These are phyloP conservation scores for Psococerastis gibbosa DNA, from an alignment of 2,888 invertebrate genomes.

Conservation along the genomic window DNA sequence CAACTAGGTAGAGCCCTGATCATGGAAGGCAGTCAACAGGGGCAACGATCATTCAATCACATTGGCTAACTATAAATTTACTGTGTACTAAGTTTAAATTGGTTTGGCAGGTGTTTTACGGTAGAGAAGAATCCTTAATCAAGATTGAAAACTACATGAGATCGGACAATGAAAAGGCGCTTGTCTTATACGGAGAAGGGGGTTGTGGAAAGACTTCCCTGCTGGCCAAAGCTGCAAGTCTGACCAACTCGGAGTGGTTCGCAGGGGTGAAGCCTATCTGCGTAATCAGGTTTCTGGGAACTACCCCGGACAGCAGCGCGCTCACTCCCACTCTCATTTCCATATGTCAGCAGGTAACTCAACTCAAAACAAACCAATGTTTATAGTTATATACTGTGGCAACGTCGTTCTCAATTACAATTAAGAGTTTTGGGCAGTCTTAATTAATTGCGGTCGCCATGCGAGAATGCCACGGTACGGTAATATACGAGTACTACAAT, in stretches of 20 bases:
- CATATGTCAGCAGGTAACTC: slow-evolving; percentile 84
- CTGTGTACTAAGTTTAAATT: slow-evolving; percentile 3
- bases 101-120: slow-evolving; percentile 57
- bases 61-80: no score
- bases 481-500: no score
- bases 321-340: slow-evolving; percentile 86
- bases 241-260: slow-evolving; percentile 56
- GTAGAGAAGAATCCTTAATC: slow-evolving; percentile 67
- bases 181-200: slow-evolving; percentile 86
- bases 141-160: slow-evolving; percentile 67
- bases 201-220: slow-evolving; percentile 97
- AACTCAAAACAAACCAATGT: no score
- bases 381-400: no score
- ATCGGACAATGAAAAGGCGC: slow-evolving; percentile 66
- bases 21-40: no score
- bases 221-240: slow-evolving; percentile 75
- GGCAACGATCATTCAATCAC: no score
- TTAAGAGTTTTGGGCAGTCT: no score
- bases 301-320: slow-evolving; percentile 92
- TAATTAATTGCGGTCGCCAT: no score
- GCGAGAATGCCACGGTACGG: no score
- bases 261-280: slow-evolving; percentile 59
- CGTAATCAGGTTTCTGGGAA: slow-evolving; percentile 82
- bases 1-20: no score
- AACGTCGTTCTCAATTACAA: no score